Conservation (phyloP, 2,113 vertebrate genomes). For the Megaleporinus macrocephalus region DNA sequence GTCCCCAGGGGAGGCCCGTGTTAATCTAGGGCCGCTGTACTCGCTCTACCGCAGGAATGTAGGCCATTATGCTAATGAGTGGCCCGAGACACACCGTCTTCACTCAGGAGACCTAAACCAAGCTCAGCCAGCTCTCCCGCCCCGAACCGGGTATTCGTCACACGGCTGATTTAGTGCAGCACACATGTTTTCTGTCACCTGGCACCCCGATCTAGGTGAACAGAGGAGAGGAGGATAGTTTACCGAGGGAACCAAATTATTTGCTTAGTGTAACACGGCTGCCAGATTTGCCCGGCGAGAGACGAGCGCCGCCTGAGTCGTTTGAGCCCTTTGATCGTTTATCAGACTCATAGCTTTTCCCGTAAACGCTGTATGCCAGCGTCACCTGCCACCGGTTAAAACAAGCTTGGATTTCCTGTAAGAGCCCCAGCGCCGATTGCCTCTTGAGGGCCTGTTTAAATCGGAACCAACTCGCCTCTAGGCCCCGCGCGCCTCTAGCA, state of each 20-base stretch:
- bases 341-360: slow-evolving; percentile 22
- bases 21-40: slow-evolving; percentile 33
- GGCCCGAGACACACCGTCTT: slow-evolving; percentile 10
- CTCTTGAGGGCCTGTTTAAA: slow-evolving; percentile 47
- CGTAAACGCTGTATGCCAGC: slow-evolving; percentile 4
- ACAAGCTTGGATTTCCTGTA: slow-evolving; percentile 52
- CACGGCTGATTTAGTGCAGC: not conserved
- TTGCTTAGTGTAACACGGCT: not conserved
- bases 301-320: not conserved
- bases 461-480: slow-evolving; percentile 51
- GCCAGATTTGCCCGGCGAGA: slow-evolving; percentile 4
- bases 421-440: slow-evolving; percentile 44
- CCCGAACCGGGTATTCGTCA: slow-evolving; percentile 10
- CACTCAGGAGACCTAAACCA: slow-evolving; percentile 38
- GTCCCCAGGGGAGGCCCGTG: slow-evolving; percentile 38
- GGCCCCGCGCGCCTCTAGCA: slow-evolving; percentile 28
- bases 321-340: slow-evolving; percentile 34
- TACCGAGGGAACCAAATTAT: not conserved
- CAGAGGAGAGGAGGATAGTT: not conserved
- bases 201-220: not conserved
- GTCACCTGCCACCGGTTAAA: slow-evolving; percentile 45
- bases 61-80: slow-evolving; percentile 46
- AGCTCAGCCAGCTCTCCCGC: slow-evolving; percentile 7
- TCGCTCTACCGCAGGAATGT: slow-evolving; percentile 17
- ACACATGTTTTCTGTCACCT: not conserved